Conservation (phyloP, 2,888 invertebrate genomes). For the Drosophila colorata region DNA sequence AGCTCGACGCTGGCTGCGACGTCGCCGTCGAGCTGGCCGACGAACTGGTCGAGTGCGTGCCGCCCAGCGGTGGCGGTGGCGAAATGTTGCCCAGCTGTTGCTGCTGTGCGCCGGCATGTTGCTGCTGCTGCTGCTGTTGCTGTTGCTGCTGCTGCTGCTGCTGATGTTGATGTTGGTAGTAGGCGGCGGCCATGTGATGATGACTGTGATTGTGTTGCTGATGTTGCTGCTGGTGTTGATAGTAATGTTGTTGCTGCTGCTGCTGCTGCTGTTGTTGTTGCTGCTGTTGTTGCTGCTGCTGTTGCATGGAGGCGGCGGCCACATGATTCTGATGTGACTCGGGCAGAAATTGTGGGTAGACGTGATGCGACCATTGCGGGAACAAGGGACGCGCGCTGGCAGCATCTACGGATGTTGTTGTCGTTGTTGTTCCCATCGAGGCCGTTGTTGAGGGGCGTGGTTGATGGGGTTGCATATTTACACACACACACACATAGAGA, state of each 20-base stretch:
- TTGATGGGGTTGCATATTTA: conserved; percentile 27
- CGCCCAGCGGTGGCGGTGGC: conserved; percentile 74
- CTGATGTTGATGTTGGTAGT: conserved; percentile 74
- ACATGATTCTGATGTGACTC: conserved; percentile 93
- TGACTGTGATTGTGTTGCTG: conserved; percentile 75
- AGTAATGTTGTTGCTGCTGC: conserved; percentile 85
- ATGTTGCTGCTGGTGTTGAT: conserved; percentile 59
- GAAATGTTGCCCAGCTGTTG: conserved; percentile 78
- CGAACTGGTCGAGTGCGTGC: conserved; percentile 81
- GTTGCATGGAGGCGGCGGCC: conserved; percentile 85
- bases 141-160: conserved; percentile 62
- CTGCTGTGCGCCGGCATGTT: conserved; percentile 56
- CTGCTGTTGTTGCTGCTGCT: conserved; percentile 85
- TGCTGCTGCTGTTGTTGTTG: conserved; percentile 80
- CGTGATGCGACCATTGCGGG: conserved; percentile 98
- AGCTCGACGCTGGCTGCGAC: conserved; percentile 84
- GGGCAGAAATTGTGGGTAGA: conserved; percentile 96
- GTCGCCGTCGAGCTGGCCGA: conserved; percentile 84
- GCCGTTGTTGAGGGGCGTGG: neutral
- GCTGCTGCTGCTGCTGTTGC: conserved; percentile 56
- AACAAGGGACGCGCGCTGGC: conserved; percentile 90
- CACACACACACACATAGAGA: conserved; percentile 25
- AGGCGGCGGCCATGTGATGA: conserved; percentile 71
- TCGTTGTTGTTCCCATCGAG: conserved; percentile 13
- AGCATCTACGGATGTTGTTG: conserved; percentile 75